Evolutionary conservation across 2,113 vertebrate genomes (phyloP), one percentile per base, ranked within the genome.

Genomic region (Albula glossodonta): DNA sequence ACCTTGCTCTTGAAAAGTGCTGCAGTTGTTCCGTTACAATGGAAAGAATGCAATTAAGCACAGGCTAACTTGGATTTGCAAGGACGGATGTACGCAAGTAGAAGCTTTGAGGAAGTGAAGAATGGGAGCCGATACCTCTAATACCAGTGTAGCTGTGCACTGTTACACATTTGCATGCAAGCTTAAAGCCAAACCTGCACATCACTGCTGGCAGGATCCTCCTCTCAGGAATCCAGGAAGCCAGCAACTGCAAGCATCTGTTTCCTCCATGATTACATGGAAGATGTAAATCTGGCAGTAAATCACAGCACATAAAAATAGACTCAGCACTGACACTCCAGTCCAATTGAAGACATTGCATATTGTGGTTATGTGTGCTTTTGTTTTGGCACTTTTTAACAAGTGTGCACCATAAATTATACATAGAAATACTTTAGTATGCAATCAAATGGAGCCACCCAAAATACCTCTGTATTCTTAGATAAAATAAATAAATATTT

Each of bases 201-300:
- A 92, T 87, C 89, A 93, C 93, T 89, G 90, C 96, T 95, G 96
- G 96, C 94, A 96, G 92, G 96, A 90, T 91, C 91, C 93, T 95
- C 96, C 93, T 96, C 96, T 91, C 94, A 96, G 97, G 97, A 97
- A 97, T 97, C 93, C 92, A 92, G 93, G 95, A 89, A 92, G 94
- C 96, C 95, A 96, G 96, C 96, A 95, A 97, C 96, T 97, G 96
- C 95, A 93, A 94, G 93, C 98, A 99, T 98, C 97, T 98, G 98
- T 97, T 99, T 99, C 98, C 98, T 98, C 96, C 91, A 96, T 96
- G 94, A 94, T 97, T 94, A 94, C 93, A 95, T 94, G 93, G 94
- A 97, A 97, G 96, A 98, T 97, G 94, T 94, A 74, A 74, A 74
- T 74, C n/a, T 91, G 95, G 91, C 94, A 94, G 94, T 96, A 97